Percentiles rank a stretch among this genome's conserved stretches.
Conservation (phyloP, 2,113 vertebrate species). For the Trogon surrucura region DNA sequence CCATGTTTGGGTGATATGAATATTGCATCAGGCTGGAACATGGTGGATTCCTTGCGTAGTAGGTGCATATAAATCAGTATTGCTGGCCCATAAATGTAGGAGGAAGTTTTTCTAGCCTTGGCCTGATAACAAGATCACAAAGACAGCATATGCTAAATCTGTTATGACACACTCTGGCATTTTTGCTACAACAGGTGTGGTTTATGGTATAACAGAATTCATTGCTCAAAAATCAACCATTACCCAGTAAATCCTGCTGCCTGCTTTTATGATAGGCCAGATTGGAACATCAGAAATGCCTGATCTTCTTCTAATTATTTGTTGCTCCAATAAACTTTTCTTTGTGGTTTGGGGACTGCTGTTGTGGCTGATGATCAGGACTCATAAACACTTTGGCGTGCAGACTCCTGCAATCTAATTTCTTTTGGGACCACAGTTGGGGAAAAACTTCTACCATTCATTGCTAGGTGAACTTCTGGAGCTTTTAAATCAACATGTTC, state of each 20-base stretch:
- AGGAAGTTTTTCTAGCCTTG: background rate
- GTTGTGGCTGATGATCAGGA: background rate
- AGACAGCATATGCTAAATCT: background rate
- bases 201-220: background rate
- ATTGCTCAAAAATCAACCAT: background rate
- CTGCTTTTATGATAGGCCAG: constrained; percentile 16
- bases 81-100: background rate
- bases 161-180: background rate
- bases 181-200: background rate
- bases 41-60: background rate
- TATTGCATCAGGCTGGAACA: background rate
- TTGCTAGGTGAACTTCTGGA: background rate
- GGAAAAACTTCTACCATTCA: background rate
- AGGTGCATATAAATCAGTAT: background rate
- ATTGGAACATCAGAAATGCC: background rate
- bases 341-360: background rate
- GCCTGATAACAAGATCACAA: background rate
- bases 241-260: constrained; percentile 8
- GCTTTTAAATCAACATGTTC: background rate
- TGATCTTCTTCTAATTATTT: background rate
- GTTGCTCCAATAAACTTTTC: background rate
- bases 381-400: background rate
- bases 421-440: background rate
- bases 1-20: background rate
- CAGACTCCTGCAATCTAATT: background rate